These are phyloP conservation scores for Lemur catta DNA, from an alignment of 2,797 vertebrate genomes.

Conservation along the genomic window DNA sequence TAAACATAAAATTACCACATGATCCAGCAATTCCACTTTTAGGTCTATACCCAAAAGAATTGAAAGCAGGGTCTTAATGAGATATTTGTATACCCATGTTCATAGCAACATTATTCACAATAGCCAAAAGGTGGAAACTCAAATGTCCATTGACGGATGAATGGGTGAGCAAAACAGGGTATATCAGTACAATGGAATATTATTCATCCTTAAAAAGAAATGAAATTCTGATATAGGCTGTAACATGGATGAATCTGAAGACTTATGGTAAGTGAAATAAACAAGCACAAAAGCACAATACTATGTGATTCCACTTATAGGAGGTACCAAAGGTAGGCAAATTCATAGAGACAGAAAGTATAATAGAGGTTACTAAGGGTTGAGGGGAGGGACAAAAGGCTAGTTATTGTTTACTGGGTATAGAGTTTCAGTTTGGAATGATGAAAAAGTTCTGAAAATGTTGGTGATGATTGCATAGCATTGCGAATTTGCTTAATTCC, in stretches of 20 bases:
- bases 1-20: background rate
- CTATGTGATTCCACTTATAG: too few species aligned
- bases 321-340: too few species aligned
- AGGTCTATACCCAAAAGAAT: background rate
- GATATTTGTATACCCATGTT: background rate
- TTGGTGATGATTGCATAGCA: background rate
- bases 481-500: background rate
- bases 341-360: too few species aligned
- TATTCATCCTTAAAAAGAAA: background rate
- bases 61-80: background rate
- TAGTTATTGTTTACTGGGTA: too few species aligned
- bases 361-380: too few species aligned
- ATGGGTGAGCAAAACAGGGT: background rate
- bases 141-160: background rate
- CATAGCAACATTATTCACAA: background rate
- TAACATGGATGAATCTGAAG: background rate
- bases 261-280: background rate
- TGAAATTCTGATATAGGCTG: background rate
- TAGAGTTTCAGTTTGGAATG: too few species aligned
- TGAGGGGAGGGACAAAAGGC: too few species aligned
- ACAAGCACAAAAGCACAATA: too few species aligned
- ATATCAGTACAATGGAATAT: background rate
- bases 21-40: background rate
- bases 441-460: background rate
- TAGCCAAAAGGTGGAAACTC: background rate